phyloP scores from a whole-genome alignment of 2,888 invertebrate genomes.

The Dichetophora obliterata region DNA sequence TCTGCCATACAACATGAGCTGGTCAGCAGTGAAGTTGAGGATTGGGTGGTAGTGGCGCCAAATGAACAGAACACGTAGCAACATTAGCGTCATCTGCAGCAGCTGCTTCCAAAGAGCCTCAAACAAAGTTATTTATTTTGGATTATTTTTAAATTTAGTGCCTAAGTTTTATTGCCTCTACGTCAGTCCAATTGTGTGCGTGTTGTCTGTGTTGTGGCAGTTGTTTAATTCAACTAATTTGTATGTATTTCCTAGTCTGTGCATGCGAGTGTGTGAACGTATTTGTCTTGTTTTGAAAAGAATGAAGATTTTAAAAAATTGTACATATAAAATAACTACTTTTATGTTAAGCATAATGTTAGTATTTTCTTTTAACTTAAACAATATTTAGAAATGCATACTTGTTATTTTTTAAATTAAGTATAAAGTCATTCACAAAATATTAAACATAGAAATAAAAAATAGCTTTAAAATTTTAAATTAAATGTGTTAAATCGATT shows the following conservation, averaged over 20 bases:
- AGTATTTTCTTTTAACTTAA: too few species aligned
- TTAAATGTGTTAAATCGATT: too few species aligned
- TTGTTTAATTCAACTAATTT: neutral
- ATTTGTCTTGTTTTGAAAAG: too few species aligned
- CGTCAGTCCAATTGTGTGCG: neutral
- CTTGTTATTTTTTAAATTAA: too few species aligned
- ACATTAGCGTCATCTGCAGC: neutral
- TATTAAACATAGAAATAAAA: too few species aligned
- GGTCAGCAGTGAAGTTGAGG: constrained; percentile 50
- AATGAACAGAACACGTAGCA: constrained; percentile 64
- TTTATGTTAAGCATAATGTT: too few species aligned
- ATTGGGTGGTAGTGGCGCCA: constrained; percentile 65
- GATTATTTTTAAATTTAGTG: neutral
- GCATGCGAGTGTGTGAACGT: too few species aligned
- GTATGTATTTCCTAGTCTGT: neutral
- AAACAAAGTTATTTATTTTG: neutral
- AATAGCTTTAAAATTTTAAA: too few species aligned
- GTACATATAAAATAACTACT: too few species aligned
- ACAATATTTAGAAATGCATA: too few species aligned
- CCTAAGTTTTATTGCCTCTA: neutral
- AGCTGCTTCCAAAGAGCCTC: constrained; percentile 11
- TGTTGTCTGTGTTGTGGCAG: neutral
- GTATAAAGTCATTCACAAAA: too few species aligned
- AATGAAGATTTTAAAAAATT: too few species aligned
- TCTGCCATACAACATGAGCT: constrained; percentile 1